Conservation (phyloP, 2,113 vertebrate species). For the Silurus asotus region DNA sequence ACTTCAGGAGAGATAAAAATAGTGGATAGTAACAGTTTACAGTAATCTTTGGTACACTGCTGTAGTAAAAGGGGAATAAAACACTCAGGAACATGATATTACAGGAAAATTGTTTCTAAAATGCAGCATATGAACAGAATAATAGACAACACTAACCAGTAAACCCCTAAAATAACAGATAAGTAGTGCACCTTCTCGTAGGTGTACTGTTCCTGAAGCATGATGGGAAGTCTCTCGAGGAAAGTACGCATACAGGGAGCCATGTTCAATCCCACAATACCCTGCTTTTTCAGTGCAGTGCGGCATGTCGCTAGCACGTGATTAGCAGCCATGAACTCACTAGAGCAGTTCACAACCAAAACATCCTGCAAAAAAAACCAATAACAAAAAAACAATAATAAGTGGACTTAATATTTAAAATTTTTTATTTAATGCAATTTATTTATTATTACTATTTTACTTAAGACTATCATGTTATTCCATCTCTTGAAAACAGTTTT, state of each 20-base stretch:
- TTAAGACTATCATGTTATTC: neutral
- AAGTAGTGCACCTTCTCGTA: slow-evolving; percentile 86
- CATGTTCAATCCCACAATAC: slow-evolving; percentile 88
- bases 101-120: too few relatives aligned
- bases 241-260: slow-evolving; percentile 97
- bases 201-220: slow-evolving; percentile 96
- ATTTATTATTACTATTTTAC: neutral
- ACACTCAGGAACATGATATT: neutral
- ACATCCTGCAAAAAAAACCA: slow-evolving; percentile 78
- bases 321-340: slow-evolving; percentile 86
- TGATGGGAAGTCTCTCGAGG: slow-evolving; percentile 89
- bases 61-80: too few relatives aligned
- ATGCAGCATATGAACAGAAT: neutral
- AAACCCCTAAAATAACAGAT: neutral
- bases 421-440: neutral
- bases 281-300: slow-evolving; percentile 90
- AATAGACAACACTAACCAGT: neutral
- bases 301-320: slow-evolving; percentile 91
- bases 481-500: neutral
- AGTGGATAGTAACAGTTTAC: too few relatives aligned
- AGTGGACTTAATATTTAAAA: neutral
- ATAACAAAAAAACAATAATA: neutral
- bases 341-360: slow-evolving; percentile 89
- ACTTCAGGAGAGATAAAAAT: too few relatives aligned
- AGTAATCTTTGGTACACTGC: too few relatives aligned